These are phyloP conservation scores for Sigmodon hispidus DNA, from an alignment of 2,113 vertebrate genomes.

Conservation along the genomic window DNA sequence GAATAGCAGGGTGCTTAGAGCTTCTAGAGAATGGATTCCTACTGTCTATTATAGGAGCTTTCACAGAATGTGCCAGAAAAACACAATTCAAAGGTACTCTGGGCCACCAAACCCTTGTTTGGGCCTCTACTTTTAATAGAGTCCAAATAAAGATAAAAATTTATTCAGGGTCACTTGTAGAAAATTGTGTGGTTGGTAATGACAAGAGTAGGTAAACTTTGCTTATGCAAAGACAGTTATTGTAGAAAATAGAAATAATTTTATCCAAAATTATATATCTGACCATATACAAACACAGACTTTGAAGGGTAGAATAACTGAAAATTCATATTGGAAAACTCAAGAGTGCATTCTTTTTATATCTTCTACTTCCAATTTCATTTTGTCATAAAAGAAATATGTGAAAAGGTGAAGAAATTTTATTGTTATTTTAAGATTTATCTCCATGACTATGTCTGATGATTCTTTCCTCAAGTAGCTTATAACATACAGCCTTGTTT, in stretches of 20 bases:
- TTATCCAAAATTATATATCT: neutral
- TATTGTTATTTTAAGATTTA: constrained; percentile 4
- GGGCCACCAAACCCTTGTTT: neutral
- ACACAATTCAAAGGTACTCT: neutral
- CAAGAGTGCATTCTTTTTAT: neutral
- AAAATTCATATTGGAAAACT: neutral
- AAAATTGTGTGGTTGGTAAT: neutral
- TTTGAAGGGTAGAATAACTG: neutral
- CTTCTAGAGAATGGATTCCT: neutral
- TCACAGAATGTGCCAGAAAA: neutral
- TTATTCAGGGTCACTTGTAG: neutral
- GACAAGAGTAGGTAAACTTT: neutral
- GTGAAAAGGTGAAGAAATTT: neutral
- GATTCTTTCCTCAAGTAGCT: neutral
- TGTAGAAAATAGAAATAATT: neutral
- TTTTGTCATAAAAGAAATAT: constrained; percentile 19
- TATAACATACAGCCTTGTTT: neutral
- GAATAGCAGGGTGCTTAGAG: neutral
- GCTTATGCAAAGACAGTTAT: neutral
- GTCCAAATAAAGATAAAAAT: neutral
- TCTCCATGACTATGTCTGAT: neutral
- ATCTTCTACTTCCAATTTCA: neutral
- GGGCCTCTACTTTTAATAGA: constrained; percentile 4
- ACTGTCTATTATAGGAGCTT: neutral
- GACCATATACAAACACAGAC: neutral